phyloP scores from a whole-genome alignment of 2,888 invertebrate species.

The Sesia bembeciformis region DNA sequence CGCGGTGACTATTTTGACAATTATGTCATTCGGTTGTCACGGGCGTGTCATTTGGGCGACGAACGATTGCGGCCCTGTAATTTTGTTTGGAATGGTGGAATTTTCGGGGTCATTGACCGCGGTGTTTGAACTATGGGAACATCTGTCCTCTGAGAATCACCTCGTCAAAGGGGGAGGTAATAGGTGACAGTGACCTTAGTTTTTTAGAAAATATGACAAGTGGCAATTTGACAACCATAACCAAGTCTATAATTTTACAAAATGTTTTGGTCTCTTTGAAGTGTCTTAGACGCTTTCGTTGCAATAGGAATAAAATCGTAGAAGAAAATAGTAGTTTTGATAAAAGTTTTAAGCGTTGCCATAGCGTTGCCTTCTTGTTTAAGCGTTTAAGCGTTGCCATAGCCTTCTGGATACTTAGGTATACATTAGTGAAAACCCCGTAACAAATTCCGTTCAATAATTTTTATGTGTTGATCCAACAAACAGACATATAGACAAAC shows the following conservation, averaged over 20 bases:
- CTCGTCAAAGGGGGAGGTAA: slow-evolving; percentile 12
- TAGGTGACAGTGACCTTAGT: slow-evolving; percentile 15
- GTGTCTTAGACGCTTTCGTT: too few species aligned
- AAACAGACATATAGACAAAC: too few species aligned
- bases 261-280: too few species aligned
- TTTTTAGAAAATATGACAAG: neutral
- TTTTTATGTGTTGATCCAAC: too few species aligned
- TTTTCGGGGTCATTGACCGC: slow-evolving; percentile 59
- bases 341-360: too few species aligned
- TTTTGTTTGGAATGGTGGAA: slow-evolving; percentile 65
- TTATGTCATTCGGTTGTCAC: slow-evolving; percentile 72
- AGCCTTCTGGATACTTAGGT: too few species aligned
- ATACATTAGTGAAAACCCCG: too few species aligned
- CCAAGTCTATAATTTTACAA: neutral
- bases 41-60: slow-evolving; percentile 71
- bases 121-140: slow-evolving; percentile 58
- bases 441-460: too few species aligned
- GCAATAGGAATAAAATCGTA: too few species aligned
- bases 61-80: slow-evolving; percentile 65
- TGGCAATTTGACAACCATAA: neutral
- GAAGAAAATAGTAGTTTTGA: too few species aligned
- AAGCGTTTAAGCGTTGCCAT: too few species aligned
- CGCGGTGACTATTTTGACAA: slow-evolving; percentile 71
- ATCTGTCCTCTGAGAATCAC: slow-evolving; percentile 29
- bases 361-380: too few species aligned